These are phyloP conservation scores for Phylloscopus trochiloides DNA, from an alignment of 2,113 vertebrate species.

Conservation along the genomic window DNA sequence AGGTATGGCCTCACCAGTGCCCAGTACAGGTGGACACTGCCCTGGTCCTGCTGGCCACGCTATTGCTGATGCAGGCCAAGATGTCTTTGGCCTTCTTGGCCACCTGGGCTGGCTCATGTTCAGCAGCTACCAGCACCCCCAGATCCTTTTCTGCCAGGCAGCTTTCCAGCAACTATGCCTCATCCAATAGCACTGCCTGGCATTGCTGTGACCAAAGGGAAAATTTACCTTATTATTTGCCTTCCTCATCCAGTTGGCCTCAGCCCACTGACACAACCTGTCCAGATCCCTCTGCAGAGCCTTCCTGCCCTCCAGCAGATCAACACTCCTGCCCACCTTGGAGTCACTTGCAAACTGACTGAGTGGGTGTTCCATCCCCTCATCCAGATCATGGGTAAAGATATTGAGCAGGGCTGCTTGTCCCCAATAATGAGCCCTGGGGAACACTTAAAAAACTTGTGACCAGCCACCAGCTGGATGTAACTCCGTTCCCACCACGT, in stretches of 20 bases:
- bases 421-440: not conserved
- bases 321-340: not conserved
- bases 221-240: not conserved
- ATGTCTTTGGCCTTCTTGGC: not conserved
- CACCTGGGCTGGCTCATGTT: not conserved
- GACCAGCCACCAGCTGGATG: too few species aligned
- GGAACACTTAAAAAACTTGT: too few species aligned
- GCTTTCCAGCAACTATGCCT: not conserved
- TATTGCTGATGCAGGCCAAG: not conserved
- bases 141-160: not conserved
- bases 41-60: not conserved
- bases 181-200: not conserved
- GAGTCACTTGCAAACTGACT: not conserved
- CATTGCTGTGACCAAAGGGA: not conserved
- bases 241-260: not conserved
- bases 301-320: not conserved
- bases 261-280: not conserved
- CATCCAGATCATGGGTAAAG: not conserved
- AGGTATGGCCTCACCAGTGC: not conserved
- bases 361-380: too few species aligned
- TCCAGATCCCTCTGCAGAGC: not conserved
- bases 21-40: accelerated
- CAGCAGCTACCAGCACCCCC: not conserved
- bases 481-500: not conserved
- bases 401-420: not conserved